Conservation (phyloP, 2,888 invertebrate genomes). For the Pomacea canaliculata region DNA sequence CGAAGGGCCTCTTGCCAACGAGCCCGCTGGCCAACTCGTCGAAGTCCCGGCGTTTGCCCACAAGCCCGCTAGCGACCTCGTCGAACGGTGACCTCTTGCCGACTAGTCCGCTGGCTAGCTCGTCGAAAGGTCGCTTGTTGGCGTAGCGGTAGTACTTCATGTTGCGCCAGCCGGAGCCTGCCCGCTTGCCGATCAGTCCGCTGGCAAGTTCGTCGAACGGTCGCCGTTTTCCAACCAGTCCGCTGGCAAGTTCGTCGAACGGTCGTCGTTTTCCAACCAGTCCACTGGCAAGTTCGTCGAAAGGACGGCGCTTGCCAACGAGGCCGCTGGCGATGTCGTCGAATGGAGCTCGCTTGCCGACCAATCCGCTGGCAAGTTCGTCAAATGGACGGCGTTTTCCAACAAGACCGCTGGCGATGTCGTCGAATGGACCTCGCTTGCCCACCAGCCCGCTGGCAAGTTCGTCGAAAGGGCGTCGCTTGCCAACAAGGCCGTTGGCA, state of each 20-base stretch:
- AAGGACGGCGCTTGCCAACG: slow-evolving; percentile 26
- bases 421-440: slow-evolving; percentile 22
- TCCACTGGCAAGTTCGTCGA: too few relatives aligned
- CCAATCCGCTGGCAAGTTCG: slow-evolving; percentile 3
- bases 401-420: slow-evolving; percentile 17
- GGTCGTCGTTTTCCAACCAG: too few relatives aligned
- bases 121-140: slow-evolving; percentile 15
- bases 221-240: too few relatives aligned
- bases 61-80: slow-evolving; percentile 26
- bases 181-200: too few relatives aligned
- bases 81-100: slow-evolving; percentile 22
- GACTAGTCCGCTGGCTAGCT: slow-evolving; percentile 17
- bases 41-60: slow-evolving; percentile 26
- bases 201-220: too few relatives aligned
- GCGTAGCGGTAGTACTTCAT: too few relatives aligned
- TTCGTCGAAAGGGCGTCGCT: slow-evolving; percentile 30
- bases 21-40: slow-evolving; percentile 28
- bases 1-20: slow-evolving; percentile 32
- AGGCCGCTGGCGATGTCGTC: slow-evolving; percentile 36
- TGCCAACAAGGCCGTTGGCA: slow-evolving; percentile 24
- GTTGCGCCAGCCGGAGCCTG: too few relatives aligned
- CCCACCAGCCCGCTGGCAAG: slow-evolving; percentile 30
- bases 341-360: slow-evolving; percentile 24
- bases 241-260: too few relatives aligned
- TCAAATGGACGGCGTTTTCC: slow-evolving; percentile 28